Base-by-base conservation (phyloP, 1,140 invertebrate species). In the Heliconius melpomene region DNA sequence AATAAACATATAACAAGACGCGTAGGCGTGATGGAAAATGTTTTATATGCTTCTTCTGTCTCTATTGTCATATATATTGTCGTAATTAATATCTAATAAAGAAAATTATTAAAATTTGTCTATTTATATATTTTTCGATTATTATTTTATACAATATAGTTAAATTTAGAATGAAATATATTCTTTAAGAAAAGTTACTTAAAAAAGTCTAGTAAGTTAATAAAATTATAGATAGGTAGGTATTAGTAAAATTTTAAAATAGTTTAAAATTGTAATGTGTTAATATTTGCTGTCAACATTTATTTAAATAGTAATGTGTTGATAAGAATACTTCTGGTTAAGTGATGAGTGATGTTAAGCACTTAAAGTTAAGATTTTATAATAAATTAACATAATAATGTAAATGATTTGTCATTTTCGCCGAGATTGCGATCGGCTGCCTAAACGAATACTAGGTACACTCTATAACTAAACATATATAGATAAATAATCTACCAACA, bases 21-120 rank as follows among this genome's bases (percentile, higher is more conserved):
- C 46, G 78, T 79, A 70, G 78, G 78, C 73, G 72, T 79, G 18
- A 77, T 77, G 46, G 75, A 74, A 54, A 74, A 79, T 74, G 50
- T 70, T 79, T 79, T 74, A 79, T 73, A 46, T 70, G 60, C 57
- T 77, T 71, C 60, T 70, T 70, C 32, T 36, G 75, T 71, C 75
- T 60, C 75, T 70, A 77, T 77, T 36, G 57, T 70, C 60, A 70
- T 40, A 75, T 60, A 77, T 66, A 72, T 72, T 71, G 70, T 8
- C 70, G 70, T 71, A 71, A 71, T 71, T 71, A 71, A 71, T 71
- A 71, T 71, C 70, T 71, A 71, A 71, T 71, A 60, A 60, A n/a
- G 7, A 71, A 36, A 71, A 52, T 52, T 71, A 5, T 0, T 36
- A 20, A 71, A 23, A 26, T 75, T 75, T 75, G 50, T 75, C 72